Percentiles rank a stretch among this genome's conserved stretches.
Evolutionary conservation across 2,888 invertebrate genomes (phyloP).

Genomic region (Crematogaster levior): DNA sequence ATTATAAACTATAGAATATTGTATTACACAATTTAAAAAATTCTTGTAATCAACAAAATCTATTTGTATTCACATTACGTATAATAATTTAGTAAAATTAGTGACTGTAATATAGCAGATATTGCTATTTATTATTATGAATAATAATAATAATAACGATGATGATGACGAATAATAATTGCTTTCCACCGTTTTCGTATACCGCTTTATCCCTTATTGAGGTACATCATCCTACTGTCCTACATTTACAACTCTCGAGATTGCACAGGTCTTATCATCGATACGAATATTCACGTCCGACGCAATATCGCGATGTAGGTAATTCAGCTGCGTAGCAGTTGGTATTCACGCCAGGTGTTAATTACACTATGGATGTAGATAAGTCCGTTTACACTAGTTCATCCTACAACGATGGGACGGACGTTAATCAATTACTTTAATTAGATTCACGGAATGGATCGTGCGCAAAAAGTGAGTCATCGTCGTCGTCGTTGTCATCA

Average conservation of each 20-base stretch:
- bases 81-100: constrained; percentile 14
- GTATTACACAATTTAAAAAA: background rate
- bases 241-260: constrained; percentile 46
- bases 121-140: background rate
- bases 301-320: constrained; percentile 58
- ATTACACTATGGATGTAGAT: constrained; percentile 63
- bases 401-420: background rate
- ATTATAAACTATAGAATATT: background rate
- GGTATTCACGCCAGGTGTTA: constrained; percentile 62
- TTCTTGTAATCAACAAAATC: background rate
- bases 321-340: constrained; percentile 59
- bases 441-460: constrained; percentile 46
- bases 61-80: background rate
- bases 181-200: background rate
- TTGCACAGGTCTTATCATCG: constrained; percentile 40
- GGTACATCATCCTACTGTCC: constrained; percentile 40
- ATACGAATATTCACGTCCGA: constrained; percentile 53
- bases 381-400: constrained; percentile 20
- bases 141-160: background rate
- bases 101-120: background rate
- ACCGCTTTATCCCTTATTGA: constrained; percentile 46
- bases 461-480: constrained; percentile 17
- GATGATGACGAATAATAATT: background rate
- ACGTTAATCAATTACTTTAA: constrained; percentile 71
- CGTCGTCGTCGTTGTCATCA: background rate